Percentiles rank a stretch among this genome's conserved stretches.
Conservation (phyloP, 2,888 invertebrate genomes). For the Furcula furcula region DNA sequence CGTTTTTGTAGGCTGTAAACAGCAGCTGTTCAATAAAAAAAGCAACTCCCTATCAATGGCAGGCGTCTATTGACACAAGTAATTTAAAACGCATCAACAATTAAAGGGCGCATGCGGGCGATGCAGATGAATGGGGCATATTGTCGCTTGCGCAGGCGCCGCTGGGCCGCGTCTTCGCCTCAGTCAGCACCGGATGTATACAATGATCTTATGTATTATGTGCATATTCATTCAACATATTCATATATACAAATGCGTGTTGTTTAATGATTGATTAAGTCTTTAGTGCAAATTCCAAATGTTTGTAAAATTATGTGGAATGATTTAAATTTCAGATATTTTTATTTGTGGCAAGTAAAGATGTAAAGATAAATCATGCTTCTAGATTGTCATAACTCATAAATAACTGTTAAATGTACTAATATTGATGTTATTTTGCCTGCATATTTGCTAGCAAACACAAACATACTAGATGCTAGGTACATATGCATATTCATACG, state of each 20-base stretch:
- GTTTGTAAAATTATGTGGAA: too few species aligned
- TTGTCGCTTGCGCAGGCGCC: slow-evolving; percentile 45
- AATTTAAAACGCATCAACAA: slow-evolving; percentile 50
- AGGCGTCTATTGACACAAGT: slow-evolving; percentile 30
- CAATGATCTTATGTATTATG: slow-evolving; percentile 1
- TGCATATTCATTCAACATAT: slow-evolving; percentile 23
- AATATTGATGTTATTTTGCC: too few species aligned
- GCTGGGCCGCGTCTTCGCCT: slow-evolving; percentile 25
- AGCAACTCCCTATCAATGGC: slow-evolving; percentile 14
- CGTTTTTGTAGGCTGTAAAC: too few species aligned
- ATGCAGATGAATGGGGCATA: slow-evolving; percentile 47
- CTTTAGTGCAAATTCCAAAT: neutral
- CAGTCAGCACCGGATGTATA: slow-evolving; percentile 36
- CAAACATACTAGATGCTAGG: too few species aligned
- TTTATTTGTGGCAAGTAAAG: too few species aligned
- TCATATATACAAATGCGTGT: neutral
- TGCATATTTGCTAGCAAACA: too few species aligned
- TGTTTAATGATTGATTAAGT: neutral
- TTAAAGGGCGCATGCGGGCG: slow-evolving; percentile 60
- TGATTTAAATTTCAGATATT: neutral
- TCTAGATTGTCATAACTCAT: too few species aligned
- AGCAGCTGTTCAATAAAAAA: slow-evolving; percentile 17
- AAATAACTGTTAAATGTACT: too few species aligned
- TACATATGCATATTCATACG: too few species aligned
- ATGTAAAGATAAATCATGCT: too few species aligned